phyloP scores from a whole-genome alignment of 2,797 vertebrate genomes.

The Harpagifer antarcticus region DNA sequence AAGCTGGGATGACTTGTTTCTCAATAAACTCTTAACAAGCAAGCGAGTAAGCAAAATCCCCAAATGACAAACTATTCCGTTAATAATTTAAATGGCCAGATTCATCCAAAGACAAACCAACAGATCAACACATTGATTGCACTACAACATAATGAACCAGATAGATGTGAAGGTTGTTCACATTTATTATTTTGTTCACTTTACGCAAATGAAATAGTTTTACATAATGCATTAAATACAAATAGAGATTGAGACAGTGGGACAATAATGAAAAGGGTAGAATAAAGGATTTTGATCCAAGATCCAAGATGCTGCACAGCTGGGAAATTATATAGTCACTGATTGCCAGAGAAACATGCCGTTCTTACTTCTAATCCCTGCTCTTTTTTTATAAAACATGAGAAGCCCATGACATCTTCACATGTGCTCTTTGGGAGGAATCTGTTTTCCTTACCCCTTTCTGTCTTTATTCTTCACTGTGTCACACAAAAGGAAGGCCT shows the following conservation, averaged over 20 bases:
- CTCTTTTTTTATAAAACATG: slow-evolving; percentile 4
- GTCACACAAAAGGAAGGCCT: slow-evolving; percentile 20
- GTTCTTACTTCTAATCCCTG: slow-evolving; percentile 17
- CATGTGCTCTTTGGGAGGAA: slow-evolving; percentile 37
- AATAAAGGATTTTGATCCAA: not conserved
- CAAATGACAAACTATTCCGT: slow-evolving; percentile 2
- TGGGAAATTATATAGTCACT: slow-evolving; percentile 3
- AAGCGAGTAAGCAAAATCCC: not conserved
- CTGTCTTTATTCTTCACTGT: slow-evolving; percentile 7
- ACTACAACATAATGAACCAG: slow-evolving; percentile 1
- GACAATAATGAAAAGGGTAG: not conserved
- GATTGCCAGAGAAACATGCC: slow-evolving; percentile 38
- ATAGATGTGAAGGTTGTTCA: not conserved
- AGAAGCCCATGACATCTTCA: slow-evolving; percentile 27
- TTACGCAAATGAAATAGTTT: slow-evolving; percentile 1
- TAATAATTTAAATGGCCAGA: not conserved
- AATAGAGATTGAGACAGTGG: not conserved
- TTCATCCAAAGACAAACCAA: not conserved
- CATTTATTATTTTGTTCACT: not conserved
- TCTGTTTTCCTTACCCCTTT: slow-evolving; percentile 1
- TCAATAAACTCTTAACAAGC: not conserved
- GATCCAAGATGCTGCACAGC: slow-evolving; percentile 15
- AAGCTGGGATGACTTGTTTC: not conserved
- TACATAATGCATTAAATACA: not conserved
- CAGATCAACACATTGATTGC: not conserved